Evolutionary conservation across 2,888 invertebrate species (phyloP).

Genomic region (Pomacea canaliculata): DNA sequence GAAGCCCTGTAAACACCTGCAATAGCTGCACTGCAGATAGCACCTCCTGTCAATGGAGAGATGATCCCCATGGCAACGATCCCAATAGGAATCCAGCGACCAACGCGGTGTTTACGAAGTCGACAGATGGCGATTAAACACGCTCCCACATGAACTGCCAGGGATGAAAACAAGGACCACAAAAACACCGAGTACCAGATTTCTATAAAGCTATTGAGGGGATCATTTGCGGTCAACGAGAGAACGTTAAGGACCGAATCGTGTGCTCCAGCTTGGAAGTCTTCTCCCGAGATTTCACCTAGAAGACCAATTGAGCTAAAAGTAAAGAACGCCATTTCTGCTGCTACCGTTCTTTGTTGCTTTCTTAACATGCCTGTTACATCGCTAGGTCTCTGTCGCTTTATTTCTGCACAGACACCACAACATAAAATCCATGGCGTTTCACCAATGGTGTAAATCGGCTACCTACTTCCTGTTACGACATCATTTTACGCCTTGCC

Average conservation of each 20-base stretch:
- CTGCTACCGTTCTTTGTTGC: too few species aligned
- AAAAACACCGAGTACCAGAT: slow-evolving; percentile 98
- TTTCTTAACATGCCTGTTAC: too few species aligned
- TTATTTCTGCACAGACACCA: too few species aligned
- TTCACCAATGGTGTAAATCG: too few species aligned
- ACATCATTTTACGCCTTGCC: neutral
- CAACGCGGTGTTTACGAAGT: slow-evolving; percentile 91
- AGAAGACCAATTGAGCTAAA: too few species aligned
- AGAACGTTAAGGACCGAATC: slow-evolving; percentile 81
- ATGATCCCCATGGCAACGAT: slow-evolving; percentile 87
- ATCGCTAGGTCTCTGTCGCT: too few species aligned
- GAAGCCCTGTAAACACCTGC: slow-evolving; percentile 94
- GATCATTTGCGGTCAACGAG: slow-evolving; percentile 77
- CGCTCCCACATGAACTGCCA: slow-evolving; percentile 90
- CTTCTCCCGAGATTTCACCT: neutral
- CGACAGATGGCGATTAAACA: slow-evolving; percentile 91
- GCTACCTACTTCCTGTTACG: neutral
- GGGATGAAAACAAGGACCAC: slow-evolving; percentile 94
- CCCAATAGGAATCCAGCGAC: slow-evolving; percentile 90
- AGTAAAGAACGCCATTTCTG: too few species aligned
- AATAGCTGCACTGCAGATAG: slow-evolving; percentile 79
- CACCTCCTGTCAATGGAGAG: slow-evolving; percentile 88
- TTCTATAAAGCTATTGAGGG: slow-evolving; percentile 74
- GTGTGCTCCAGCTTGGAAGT: slow-evolving; percentile 70
- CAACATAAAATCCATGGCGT: too few species aligned